A percentile compares a stretch with the other conserved stretches of the same genome.
These are phyloP conservation scores for Bombylius major DNA, from an alignment of 2,888 invertebrate species.

Conservation along the genomic window DNA sequence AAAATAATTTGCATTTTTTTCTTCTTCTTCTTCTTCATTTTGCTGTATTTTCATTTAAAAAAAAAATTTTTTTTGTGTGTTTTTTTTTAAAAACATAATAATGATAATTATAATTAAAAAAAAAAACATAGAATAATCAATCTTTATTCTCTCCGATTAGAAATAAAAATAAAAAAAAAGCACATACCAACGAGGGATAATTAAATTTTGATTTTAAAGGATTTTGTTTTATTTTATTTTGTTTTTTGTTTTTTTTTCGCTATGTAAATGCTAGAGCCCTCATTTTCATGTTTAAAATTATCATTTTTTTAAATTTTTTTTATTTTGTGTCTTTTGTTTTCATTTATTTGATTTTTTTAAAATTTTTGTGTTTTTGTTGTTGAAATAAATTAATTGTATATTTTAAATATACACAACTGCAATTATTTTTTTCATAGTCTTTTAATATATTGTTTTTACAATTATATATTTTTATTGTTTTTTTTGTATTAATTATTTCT, in stretches of 20 bases:
- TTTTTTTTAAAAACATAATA: background rate
- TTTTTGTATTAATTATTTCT: no score
- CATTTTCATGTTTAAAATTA: constrained; percentile 2
- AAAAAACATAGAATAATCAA: constrained; percentile 36
- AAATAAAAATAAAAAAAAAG: background rate
- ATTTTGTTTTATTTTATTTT: background rate
- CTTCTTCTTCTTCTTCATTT: constrained; percentile 17
- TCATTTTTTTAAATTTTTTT: constrained; percentile 2
- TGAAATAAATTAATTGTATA: no score
- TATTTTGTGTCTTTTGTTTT: background rate
- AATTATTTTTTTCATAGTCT: no score
- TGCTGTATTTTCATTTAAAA: constrained; percentile 18
- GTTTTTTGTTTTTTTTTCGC: background rate
- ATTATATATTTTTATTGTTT: no score
- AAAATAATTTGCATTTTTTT: constrained; percentile 11
- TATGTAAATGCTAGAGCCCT: background rate
- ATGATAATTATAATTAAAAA: constrained; percentile 3
- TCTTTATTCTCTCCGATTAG: constrained; percentile 50
- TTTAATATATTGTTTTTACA: no score
- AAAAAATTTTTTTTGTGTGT: no score
- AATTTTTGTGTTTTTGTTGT: no score
- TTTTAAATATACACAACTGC: no score
- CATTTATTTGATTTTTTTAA: no score
- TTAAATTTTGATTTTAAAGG: background rate
- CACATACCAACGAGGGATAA: constrained; percentile 5